Evolutionary conservation across 2,113 vertebrate species (phyloP).

Genomic region (Leptobrachium ailaonicum): DNA sequence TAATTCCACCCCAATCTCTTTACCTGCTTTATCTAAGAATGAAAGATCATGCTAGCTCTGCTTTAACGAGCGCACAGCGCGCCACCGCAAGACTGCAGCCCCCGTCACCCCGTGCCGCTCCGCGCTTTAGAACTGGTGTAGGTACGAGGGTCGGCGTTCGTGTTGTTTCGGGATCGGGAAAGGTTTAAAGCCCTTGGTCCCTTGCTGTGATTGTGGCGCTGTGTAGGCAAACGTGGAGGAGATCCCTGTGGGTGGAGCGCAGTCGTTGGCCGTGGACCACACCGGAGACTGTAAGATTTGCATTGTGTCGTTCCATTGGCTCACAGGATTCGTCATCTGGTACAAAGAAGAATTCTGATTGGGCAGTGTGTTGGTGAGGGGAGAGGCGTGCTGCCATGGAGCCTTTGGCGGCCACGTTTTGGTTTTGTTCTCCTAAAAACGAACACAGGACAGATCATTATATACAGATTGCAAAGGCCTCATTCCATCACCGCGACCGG

Average conservation of each 20-base stretch:
- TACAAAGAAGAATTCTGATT: constrained; percentile 84
- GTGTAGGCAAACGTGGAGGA: constrained; percentile 80
- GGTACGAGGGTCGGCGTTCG: constrained; percentile 90
- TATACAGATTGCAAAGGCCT: not conserved
- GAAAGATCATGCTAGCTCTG: not conserved
- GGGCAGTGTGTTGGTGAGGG: constrained; percentile 78
- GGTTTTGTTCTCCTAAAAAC: constrained; percentile 91
- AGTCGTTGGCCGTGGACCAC: constrained; percentile 87
- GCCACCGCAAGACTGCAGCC: not conserved
- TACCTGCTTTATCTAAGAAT: not conserved
- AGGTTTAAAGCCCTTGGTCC: constrained; percentile 93
- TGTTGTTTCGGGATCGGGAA: constrained; percentile 91
- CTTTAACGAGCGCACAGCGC: too few relatives aligned
- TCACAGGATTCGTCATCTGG: constrained; percentile 81
- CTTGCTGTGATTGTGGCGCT: constrained; percentile 71
- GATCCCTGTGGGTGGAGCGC: constrained; percentile 66
- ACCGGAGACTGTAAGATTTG: constrained; percentile 91
- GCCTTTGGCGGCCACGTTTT: constrained; percentile 99
- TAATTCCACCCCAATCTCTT: not conserved
- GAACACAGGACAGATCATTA: not conserved
- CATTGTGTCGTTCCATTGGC: constrained; percentile 93
- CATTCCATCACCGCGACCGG: not conserved
- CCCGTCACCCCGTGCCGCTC: not conserved
- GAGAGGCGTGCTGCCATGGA: constrained; percentile 88
- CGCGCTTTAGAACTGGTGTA: constrained; percentile 87